These are phyloP conservation scores for Monopterus albus DNA, from an alignment of 2,113 vertebrate species.

Conservation along the genomic window DNA sequence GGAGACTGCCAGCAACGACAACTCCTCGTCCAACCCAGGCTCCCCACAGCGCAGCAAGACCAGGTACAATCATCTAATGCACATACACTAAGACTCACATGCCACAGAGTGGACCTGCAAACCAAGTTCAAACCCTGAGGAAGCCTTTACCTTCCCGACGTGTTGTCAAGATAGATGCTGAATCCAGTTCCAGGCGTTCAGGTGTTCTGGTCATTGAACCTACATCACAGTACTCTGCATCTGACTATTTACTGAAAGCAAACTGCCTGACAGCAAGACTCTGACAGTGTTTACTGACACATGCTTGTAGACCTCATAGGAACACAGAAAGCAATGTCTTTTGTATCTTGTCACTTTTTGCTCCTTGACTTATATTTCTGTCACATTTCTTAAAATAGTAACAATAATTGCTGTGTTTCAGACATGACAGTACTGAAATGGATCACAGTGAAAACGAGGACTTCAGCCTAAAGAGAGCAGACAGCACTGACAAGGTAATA, in stretches of 20 bases:
- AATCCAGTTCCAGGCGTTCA: not conserved
- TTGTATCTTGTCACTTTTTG: not conserved
- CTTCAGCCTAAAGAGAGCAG: conserved; percentile 84
- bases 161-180: not conserved
- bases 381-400: not conserved
- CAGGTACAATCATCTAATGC: conserved; percentile 74
- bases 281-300: not conserved
- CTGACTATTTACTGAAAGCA: too few species aligned
- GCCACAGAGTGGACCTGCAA: not conserved
- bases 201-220: not conserved
- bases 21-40: conserved; percentile 95
- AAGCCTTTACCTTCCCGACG: not conserved
- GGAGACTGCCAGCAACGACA: conserved; percentile 97
- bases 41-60: conserved; percentile 96
- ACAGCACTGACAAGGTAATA: conserved; percentile 76
- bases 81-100: not conserved
- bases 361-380: not conserved
- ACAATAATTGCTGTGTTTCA: conserved; percentile 53
- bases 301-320: not conserved
- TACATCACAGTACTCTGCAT: too few species aligned
- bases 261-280: not conserved
- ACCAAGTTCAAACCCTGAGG: not conserved
- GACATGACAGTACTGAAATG: conserved; percentile 92
- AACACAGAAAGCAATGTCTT: too few species aligned
- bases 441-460: conserved; percentile 99